phyloP scores from a whole-genome alignment of 2,888 invertebrate species.

The Rotaria socialis region DNA sequence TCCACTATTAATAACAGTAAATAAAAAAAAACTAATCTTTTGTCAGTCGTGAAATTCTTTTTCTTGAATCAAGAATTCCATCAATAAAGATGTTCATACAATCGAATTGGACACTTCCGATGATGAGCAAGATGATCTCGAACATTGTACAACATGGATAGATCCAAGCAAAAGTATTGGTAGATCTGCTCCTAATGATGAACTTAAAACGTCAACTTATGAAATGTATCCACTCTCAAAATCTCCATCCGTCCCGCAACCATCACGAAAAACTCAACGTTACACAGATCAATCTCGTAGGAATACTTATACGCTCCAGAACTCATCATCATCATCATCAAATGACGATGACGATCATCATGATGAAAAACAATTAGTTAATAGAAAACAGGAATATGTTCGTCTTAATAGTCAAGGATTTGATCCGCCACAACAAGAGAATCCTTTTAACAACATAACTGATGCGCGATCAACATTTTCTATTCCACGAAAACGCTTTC shows the following conservation, averaged over 20 bases:
- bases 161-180: slow-evolving; percentile 26
- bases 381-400: not conserved
- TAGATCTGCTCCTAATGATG: not conserved
- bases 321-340: not conserved
- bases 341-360: not conserved
- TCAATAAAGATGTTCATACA: not conserved
- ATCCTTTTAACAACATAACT: not conserved
- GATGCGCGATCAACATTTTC: slow-evolving; percentile 33
- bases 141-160: slow-evolving; percentile 21
- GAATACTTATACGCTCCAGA: not conserved
- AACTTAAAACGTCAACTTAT: slow-evolving; percentile 2
- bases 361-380: not conserved
- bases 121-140: slow-evolving; percentile 5
- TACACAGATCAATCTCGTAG: not conserved
- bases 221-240: not conserved
- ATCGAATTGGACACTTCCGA: slow-evolving; percentile 14
- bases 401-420: slow-evolving; percentile 24
- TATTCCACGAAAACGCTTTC: not conserved
- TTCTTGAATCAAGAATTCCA: not conserved
- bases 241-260: not conserved
- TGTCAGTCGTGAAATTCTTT: too few species aligned
- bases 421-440: not conserved
- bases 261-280: not conserved
- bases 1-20: not conserved
- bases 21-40: not conserved